These are phyloP conservation scores for Hycleus phaleratus DNA, from an alignment of 1,140 invertebrate genomes.

Conservation along the genomic window DNA sequence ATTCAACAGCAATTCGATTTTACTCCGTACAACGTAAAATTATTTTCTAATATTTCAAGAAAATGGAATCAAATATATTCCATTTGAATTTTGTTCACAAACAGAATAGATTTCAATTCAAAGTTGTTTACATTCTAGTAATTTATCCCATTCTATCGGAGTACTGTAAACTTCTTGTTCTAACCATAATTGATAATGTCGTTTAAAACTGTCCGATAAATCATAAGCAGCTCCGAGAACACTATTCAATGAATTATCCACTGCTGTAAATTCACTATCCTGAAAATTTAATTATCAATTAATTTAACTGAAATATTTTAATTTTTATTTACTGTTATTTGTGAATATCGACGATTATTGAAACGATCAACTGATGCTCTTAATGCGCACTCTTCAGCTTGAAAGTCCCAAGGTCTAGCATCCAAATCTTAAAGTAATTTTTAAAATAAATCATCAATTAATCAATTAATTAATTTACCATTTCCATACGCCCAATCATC, in stretches of 20 bases:
- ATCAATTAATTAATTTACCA: slow-evolving; percentile 45
- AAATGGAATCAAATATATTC: too few relatives aligned
- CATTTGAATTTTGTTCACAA: too few relatives aligned
- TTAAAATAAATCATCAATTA: slow-evolving; percentile 8
- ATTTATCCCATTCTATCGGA: slow-evolving; percentile 67
- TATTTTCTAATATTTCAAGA: too few relatives aligned
- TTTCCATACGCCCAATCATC: slow-evolving; percentile 99
- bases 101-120: too few relatives aligned
- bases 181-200: slow-evolving; percentile 94
- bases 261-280: slow-evolving; percentile 70
- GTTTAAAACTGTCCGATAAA: slow-evolving; percentile 91
- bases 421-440: slow-evolving; percentile 68
- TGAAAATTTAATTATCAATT: slow-evolving; percentile 4
- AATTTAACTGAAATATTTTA: not conserved
- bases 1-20: too few relatives aligned
- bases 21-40: too few relatives aligned
- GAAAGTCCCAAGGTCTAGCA: slow-evolving; percentile 96
- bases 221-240: slow-evolving; percentile 72
- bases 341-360: slow-evolving; percentile 75
- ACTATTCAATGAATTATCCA: slow-evolving; percentile 79
- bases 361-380: slow-evolving; percentile 91
- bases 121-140: slow-evolving; percentile 32
- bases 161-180: slow-evolving; percentile 93
- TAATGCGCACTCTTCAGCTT: slow-evolving; percentile 94
- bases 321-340: slow-evolving; percentile 22